phyloP scores from a whole-genome alignment of 2,113 vertebrate genomes.

The Proterorhinus semilunaris region DNA sequence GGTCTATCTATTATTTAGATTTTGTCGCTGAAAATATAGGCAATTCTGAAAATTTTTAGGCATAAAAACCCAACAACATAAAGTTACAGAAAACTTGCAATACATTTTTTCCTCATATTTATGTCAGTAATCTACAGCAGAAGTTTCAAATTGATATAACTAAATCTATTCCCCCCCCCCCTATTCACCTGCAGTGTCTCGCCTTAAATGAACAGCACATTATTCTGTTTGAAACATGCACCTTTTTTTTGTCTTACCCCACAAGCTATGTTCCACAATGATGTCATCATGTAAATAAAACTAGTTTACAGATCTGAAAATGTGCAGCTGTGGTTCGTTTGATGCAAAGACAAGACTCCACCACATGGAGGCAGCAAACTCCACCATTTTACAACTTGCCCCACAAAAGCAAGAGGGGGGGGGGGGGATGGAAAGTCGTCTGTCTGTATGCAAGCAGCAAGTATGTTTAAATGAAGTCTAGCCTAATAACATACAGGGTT shows the following conservation, averaged over 20 bases:
- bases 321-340: not conserved
- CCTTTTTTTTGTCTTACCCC: conserved; percentile 20
- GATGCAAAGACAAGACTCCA: conserved; percentile 26
- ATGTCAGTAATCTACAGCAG: too few species aligned
- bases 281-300: conserved; percentile 15
- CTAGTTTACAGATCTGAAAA: not conserved
- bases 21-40: too few species aligned
- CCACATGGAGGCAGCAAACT: conserved; percentile 48
- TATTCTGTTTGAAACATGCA: conserved; percentile 38
- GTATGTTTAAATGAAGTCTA: too few species aligned
- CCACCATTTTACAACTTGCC: not conserved
- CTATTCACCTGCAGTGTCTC: too few species aligned
- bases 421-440: too few species aligned
- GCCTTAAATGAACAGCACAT: conserved; percentile 15
- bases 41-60: too few species aligned
- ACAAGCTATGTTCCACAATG: conserved; percentile 28
- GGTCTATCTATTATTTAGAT: too few species aligned
- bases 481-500: too few species aligned
- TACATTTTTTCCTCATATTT: conserved; percentile 7
- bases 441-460: too few species aligned
- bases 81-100: conserved; percentile 23
- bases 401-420: not conserved
- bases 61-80: too few species aligned
- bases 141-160: too few species aligned
- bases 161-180: too few species aligned